These are phyloP conservation scores for Eupsilia transversa DNA, from an alignment of 2,888 invertebrate species.

Conservation along the genomic window DNA sequence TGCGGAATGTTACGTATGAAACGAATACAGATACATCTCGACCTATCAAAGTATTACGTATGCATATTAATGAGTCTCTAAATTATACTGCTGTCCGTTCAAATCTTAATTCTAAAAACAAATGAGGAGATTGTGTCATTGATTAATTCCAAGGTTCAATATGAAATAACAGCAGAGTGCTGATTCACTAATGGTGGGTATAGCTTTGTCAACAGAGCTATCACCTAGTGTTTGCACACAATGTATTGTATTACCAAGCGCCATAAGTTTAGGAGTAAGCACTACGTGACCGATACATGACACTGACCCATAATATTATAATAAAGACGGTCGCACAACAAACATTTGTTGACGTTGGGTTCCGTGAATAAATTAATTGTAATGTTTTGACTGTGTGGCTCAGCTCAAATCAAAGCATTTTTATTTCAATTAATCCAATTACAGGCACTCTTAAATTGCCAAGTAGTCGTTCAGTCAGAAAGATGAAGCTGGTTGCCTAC, in stretches of 20 bases:
- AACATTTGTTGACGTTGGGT: constrained; percentile 64
- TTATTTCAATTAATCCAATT: background rate
- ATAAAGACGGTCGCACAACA: constrained; percentile 64
- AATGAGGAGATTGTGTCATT: constrained; percentile 63
- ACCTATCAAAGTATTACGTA: constrained; percentile 47
- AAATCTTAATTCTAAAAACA: constrained; percentile 48
- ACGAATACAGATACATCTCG: constrained; percentile 34
- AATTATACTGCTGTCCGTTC: constrained; percentile 51
- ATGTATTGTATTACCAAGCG: constrained; percentile 83
- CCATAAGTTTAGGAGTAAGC: constrained; percentile 85
- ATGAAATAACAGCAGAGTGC: constrained; percentile 62
- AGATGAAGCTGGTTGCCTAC: background rate
- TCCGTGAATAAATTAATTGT: constrained; percentile 60
- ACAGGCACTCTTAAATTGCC: background rate
- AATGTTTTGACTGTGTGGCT: constrained; percentile 15
- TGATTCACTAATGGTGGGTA: constrained; percentile 65
- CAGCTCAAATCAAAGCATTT: too few relatives aligned
- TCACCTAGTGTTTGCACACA: constrained; percentile 74
- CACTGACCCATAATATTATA: constrained; percentile 84
- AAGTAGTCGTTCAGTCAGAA: background rate
- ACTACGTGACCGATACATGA: constrained; percentile 87
- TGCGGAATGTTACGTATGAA: constrained; percentile 35
- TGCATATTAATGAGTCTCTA: constrained; percentile 42
- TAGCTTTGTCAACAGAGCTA: constrained; percentile 64
- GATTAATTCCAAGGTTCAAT: constrained; percentile 67